phyloP scores from a whole-genome alignment of 2,888 invertebrate genomes.

The Clostera curtula region DNA sequence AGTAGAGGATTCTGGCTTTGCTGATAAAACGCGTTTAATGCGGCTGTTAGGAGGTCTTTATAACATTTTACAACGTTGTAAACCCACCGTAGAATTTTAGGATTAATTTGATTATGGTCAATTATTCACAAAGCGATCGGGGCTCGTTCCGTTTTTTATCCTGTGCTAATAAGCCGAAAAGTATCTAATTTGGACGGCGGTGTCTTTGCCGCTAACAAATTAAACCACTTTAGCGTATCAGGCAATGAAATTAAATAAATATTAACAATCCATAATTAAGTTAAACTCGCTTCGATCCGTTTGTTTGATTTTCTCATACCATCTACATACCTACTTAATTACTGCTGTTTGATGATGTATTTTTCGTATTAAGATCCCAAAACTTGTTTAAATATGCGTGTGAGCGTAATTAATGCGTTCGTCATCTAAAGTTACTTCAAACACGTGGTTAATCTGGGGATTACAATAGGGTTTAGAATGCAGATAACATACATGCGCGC shows the following conservation, averaged over 20 bases:
- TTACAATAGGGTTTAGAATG: conserved; percentile 47
- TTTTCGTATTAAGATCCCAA: conserved; percentile 20
- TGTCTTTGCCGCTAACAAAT: conserved; percentile 70
- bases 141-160: conserved; percentile 59
- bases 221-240: conserved; percentile 73
- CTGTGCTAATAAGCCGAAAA: conserved; percentile 70
- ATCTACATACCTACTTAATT: conserved; percentile 31
- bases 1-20: too few relatives aligned
- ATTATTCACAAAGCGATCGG: conserved; percentile 70
- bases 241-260: conserved; percentile 61
- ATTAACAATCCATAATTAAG: conserved; percentile 72
- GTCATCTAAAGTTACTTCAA: conserved; percentile 28
- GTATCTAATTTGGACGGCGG: conserved; percentile 70
- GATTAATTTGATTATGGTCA: conserved; percentile 75
- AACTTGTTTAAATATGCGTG: conserved; percentile 20
- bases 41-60: conserved; percentile 65
- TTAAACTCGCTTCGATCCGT: conserved; percentile 48
- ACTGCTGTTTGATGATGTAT: conserved; percentile 17
- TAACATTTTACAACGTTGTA: conserved; percentile 70
- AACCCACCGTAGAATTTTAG: conserved; percentile 74
- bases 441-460: conserved; percentile 38
- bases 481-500: conserved; percentile 50
- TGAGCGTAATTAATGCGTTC: conserved; percentile 23
- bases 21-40: conserved; percentile 50
- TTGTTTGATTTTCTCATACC: conserved; percentile 37